phyloP scores from a whole-genome alignment of 1,140 invertebrate species.

The Teleopsis dalmanni region DNA sequence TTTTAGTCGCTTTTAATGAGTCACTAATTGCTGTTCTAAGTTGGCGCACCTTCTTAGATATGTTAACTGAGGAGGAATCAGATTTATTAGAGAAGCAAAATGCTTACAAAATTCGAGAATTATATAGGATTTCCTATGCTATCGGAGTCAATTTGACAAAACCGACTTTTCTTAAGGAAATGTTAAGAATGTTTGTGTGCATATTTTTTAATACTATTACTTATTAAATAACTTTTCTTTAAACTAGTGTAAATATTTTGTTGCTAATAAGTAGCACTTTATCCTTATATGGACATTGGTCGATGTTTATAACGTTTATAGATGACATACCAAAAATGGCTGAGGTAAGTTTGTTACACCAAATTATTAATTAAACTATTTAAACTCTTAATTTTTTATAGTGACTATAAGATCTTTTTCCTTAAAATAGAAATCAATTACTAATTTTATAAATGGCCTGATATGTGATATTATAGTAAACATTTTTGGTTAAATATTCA shows the following conservation, averaged over 20 bases:
- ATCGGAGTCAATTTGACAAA: slow-evolving; percentile 28
- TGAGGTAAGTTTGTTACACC: slow-evolving; percentile 17
- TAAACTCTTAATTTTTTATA: no score
- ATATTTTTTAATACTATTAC: not conserved
- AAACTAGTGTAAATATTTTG: slow-evolving; percentile 16
- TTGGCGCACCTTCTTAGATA: no score
- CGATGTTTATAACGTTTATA: slow-evolving; percentile 19
- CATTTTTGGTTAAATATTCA: no score
- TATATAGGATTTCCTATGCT: slow-evolving; percentile 19
- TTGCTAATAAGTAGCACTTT: slow-evolving; percentile 18
- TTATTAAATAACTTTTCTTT: not conserved
- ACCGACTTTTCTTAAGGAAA: slow-evolving; percentile 15
- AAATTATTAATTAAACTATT: no score
- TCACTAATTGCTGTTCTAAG: no score
- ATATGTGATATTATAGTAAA: no score
- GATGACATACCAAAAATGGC: slow-evolving; percentile 24
- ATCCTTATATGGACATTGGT: slow-evolving; percentile 31
- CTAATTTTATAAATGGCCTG: slow-evolving; percentile 32
- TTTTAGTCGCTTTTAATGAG: no score
- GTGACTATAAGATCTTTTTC: slow-evolving; percentile 26
- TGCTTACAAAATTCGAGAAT: no score
- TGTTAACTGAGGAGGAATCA: no score
- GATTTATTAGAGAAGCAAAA: no score
- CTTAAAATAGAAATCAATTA: slow-evolving; percentile 22
- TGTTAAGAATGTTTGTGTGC: slow-evolving; percentile 19